Evolutionary conservation across 2,888 invertebrate genomes (phyloP).

Genomic region (Drosophila melanosoma): DNA sequence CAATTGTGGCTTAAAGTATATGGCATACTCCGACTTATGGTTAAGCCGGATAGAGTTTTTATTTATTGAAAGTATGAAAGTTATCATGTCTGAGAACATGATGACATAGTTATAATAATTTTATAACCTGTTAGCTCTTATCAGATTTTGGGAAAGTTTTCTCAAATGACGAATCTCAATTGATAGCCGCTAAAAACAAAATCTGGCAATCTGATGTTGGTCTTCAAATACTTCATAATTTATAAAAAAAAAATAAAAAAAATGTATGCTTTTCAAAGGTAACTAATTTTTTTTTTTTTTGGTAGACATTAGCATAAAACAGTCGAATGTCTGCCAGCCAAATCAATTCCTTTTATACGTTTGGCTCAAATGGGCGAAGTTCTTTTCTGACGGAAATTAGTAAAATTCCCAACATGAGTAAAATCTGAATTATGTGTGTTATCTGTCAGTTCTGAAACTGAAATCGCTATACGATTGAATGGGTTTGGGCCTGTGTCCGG

Average conservation of each 20-base stretch:
- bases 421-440: background rate
- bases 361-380: background rate
- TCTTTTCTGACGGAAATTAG: background rate
- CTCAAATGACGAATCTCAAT: conserved; percentile 21
- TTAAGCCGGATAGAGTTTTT: background rate
- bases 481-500: conserved; percentile 4
- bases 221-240: background rate
- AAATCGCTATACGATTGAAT: conserved; percentile 2
- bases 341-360: background rate
- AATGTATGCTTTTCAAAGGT: too few species aligned
- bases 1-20: background rate
- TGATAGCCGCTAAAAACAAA: conserved; percentile 21
- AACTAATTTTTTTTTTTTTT: too few species aligned
- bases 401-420: background rate
- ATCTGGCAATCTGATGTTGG: background rate
- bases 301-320: too few species aligned
- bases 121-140: conserved; percentile 20
- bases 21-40: background rate
- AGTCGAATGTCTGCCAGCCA: too few species aligned
- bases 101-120: conserved; percentile 27
- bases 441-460: background rate
- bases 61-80: conserved; percentile 2
- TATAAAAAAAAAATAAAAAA: too few species aligned
- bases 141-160: conserved; percentile 34
- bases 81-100: conserved; percentile 18